Conservation (phyloP, 2,888 invertebrate species). For the Capitulum mitella region DNA sequence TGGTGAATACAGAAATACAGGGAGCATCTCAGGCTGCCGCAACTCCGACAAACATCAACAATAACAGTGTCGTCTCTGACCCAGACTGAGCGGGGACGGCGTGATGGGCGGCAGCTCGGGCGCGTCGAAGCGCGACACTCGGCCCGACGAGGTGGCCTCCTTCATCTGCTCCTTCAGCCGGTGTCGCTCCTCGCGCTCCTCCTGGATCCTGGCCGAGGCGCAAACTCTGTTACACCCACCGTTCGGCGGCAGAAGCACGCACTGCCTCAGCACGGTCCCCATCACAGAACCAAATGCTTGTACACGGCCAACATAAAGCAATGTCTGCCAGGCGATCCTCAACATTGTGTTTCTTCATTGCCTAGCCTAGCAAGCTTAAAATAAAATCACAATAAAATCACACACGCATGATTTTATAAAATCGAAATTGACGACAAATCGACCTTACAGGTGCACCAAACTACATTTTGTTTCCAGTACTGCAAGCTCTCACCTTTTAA, state of each 20-base stretch:
- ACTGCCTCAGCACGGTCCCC: not conserved
- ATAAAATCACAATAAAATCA: too few species aligned
- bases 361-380: too few species aligned
- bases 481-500: slow-evolving; percentile 65
- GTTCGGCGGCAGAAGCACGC: not conserved
- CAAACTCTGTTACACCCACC: not conserved
- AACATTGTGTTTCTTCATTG: too few species aligned
- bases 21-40: too few species aligned
- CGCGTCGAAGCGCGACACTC: slow-evolving; percentile 35
- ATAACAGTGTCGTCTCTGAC: too few species aligned
- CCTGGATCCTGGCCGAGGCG: slow-evolving; percentile 73
- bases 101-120: slow-evolving; percentile 32
- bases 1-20: too few species aligned
- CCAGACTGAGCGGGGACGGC: slow-evolving; percentile 29
- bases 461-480: slow-evolving; percentile 26
- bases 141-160: slow-evolving; percentile 33
- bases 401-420: too few species aligned
- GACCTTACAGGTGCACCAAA: not conserved
- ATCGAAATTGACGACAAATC: not conserved
- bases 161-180: slow-evolving; percentile 68
- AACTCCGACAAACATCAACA: too few species aligned
- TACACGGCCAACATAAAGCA: too few species aligned
- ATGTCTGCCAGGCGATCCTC: too few species aligned
- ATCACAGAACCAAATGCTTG: too few species aligned
- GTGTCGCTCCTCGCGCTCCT: slow-evolving; percentile 92